Conservation (phyloP, 2,797 vertebrate genomes). For the Darevskia mixta region DNA sequence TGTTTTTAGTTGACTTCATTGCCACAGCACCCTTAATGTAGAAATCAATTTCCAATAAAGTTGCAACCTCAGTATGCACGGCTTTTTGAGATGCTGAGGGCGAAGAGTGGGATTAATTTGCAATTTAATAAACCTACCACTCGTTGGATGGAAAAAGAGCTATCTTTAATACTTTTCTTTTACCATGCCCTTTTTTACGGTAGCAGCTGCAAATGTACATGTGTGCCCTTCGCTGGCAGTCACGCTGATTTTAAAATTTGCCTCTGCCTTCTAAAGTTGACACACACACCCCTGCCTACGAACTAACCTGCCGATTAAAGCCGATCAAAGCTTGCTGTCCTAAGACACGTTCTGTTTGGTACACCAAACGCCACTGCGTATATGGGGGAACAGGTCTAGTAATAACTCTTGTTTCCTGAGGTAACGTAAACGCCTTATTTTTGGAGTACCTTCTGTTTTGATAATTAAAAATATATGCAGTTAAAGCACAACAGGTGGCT, state of each 20-base stretch:
- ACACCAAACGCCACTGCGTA: neutral
- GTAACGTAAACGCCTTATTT: neutral
- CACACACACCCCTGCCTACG: no score
- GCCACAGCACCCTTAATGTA: neutral
- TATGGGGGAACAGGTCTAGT: neutral
- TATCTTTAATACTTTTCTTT: neutral
- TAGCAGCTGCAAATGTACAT: neutral
- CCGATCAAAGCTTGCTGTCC: neutral
- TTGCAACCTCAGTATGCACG: neutral
- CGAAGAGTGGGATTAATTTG: neutral
- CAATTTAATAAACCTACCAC: neutral
- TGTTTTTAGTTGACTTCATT: neutral
- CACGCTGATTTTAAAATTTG: neutral
- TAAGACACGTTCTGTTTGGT: neutral
- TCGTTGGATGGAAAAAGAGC: neutral
- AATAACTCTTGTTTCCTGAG: neutral
- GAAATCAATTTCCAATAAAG: constrained; percentile 2
- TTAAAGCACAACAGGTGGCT: neutral
- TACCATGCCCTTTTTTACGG: neutral
- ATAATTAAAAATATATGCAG: neutral
- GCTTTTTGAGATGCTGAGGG: neutral
- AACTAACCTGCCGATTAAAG: neutral
- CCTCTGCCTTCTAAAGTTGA: neutral
- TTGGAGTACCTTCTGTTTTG: neutral
- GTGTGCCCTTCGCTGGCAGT: neutral